A percentile compares a stretch with the other conserved stretches of the same genome.
Evolutionary conservation across 2,888 invertebrate genomes (phyloP).

Genomic region (Craniophora ligustri): DNA sequence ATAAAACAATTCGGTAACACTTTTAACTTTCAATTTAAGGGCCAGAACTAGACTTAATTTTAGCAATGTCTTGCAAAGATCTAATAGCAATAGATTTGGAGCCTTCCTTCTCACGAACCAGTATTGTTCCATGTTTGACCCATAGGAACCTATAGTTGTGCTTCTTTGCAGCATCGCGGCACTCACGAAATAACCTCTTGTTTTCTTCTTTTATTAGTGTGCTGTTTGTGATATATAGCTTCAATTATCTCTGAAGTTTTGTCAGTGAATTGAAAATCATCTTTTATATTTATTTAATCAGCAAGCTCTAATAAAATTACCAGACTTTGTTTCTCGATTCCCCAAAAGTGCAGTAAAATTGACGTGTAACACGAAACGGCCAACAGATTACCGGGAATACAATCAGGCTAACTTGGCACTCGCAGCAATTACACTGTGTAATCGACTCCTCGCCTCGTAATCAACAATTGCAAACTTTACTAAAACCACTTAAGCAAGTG

Average conservation of each 20-base stretch:
- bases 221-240: too few species aligned
- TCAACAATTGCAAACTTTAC: conserved; percentile 71
- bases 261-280: background rate
- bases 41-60: too few species aligned
- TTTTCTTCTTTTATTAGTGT: too few species aligned
- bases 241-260: background rate
- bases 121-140: too few species aligned
- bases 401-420: conserved; percentile 53
- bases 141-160: too few species aligned
- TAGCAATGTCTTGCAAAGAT: too few species aligned
- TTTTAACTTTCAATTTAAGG: too few species aligned
- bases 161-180: too few species aligned
- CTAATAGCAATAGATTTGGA: too few species aligned
- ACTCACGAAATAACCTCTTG: too few species aligned
- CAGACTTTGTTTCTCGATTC: background rate
- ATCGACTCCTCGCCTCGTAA: conserved; percentile 59
- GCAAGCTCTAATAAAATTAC: background rate
- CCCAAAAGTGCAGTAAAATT: conserved; percentile 12
- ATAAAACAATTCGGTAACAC: too few species aligned
- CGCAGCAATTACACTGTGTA: conserved; percentile 52
- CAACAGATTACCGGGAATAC: conserved; percentile 62
- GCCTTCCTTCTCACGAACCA: too few species aligned
- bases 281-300: background rate
- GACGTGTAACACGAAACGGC: conserved; percentile 48
- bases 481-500: conserved; percentile 65